Evolutionary conservation across 2,888 invertebrate species (phyloP).

Genomic region (Andrena bicolor): DNA sequence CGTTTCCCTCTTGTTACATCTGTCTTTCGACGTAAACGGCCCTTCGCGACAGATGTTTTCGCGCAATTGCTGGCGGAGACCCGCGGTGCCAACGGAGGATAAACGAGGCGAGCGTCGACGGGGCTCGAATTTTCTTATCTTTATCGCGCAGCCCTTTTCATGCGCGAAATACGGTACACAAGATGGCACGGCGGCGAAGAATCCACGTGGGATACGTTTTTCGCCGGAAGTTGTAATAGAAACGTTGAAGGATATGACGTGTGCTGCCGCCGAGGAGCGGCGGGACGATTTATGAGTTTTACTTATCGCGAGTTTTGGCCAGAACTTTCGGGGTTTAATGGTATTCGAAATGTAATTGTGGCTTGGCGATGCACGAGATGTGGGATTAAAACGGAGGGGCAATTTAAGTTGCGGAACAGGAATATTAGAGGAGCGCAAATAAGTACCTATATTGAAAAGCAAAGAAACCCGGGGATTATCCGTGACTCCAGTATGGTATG

Average conservation of each 20-base stretch:
- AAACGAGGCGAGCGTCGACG: constrained; percentile 6
- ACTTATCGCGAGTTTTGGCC: neutral
- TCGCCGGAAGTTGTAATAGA: neutral
- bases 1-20: constrained; percentile 16
- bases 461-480: too few relatives aligned
- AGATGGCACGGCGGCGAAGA: neutral
- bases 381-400: too few relatives aligned
- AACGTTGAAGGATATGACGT: neutral
- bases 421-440: too few relatives aligned
- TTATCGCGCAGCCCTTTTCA: neutral
- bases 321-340: too few relatives aligned
- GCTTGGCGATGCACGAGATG: too few relatives aligned
- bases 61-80: constrained; percentile 6
- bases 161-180: neutral
- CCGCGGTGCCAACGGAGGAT: neutral
- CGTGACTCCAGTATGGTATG: too few relatives aligned
- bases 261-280: neutral
- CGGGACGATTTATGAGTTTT: neutral
- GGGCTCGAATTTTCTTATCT: constrained; percentile 26
- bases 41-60: constrained; percentile 26
- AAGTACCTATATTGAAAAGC: too few relatives aligned
- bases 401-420: too few relatives aligned
- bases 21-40: constrained; percentile 28
- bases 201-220: constrained; percentile 1
- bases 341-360: too few relatives aligned